Evolutionary conservation across 2,113 vertebrate species (phyloP), one percentile per base, ranked within the genome.

Genomic region (Bujurquina vittata): DNA sequence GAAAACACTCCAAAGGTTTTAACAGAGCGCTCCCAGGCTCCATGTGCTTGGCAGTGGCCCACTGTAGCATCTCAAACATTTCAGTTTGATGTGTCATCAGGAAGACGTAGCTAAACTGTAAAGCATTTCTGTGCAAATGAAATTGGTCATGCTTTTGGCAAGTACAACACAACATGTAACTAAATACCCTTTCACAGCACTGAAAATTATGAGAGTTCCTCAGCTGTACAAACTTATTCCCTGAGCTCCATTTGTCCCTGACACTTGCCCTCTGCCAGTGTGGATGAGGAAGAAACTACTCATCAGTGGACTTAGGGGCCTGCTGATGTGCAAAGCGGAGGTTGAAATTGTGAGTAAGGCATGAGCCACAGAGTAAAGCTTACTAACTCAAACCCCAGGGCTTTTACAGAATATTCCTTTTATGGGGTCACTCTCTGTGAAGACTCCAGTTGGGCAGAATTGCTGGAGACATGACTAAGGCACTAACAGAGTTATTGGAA

Each of bases 81-180:
- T 92, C 60, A 89, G 63, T 85, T 89, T 88, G 80, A 88, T 91
- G 93, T 90, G 93, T 95, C 94, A 95, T 84, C 82, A 84, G 81
- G 85, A 89, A 89, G 86, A 93, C 56, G 35, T 86, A 55, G 84
- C 84, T 76, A 63, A 87, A 88, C 84, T 84, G 83, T 61, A 88
- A 15, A 83, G 83, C 81, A 92, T 92, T 87, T 75, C 84, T 59
- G 59, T 57, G 67, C 75, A 90, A 91, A 93, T 94, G 35, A 62
- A 87, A 94, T 94, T 46, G 57, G 93, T 92, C 93, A 94, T 49
- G 84, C 88, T 90, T 90, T 88, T 79, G 84, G 69, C 12, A 46
- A 80, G 73, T 76, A 84, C 82, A 87, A 80, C 75, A 60, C 79
- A 81, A 84, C 77, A 82, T 23, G 90, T 84, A 88, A 92, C 81